Evolutionary conservation across 2,797 vertebrate genomes (phyloP).

Genomic region (Sphaeramia orbicularis): DNA sequence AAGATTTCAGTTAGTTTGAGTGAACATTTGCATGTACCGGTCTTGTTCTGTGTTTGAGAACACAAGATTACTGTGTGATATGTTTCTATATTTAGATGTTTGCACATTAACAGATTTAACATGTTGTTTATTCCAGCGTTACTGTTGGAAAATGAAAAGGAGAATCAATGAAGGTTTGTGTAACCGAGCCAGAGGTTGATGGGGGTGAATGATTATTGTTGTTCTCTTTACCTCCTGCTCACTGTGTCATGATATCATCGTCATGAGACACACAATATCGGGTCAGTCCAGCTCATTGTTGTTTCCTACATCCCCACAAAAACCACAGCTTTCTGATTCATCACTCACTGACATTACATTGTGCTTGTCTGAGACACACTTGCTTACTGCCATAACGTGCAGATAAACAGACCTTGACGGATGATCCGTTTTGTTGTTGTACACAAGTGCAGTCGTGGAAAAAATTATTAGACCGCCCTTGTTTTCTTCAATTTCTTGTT

Average conservation of each 20-base stretch:
- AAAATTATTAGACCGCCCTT: too few species aligned
- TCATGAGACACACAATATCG: slow-evolving; percentile 50
- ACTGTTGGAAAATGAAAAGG: slow-evolving; percentile 53
- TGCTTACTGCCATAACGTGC: slow-evolving; percentile 8
- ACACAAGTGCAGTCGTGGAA: too few species aligned
- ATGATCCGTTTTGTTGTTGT: slow-evolving; percentile 11
- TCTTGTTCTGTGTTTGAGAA: slow-evolving; percentile 16
- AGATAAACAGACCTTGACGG: slow-evolving; percentile 21
- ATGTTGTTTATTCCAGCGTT: slow-evolving; percentile 50
- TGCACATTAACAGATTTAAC: slow-evolving; percentile 45
- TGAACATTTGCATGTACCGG: slow-evolving; percentile 19
- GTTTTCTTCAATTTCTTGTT: too few species aligned
- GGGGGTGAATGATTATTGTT: slow-evolving; percentile 71
- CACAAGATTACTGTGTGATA: not conserved
- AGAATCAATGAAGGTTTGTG: slow-evolving; percentile 71
- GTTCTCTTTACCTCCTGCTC: slow-evolving; percentile 71
- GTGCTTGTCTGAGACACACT: slow-evolving; percentile 10
- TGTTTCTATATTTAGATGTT: slow-evolving; percentile 7
- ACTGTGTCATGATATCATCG: slow-evolving; percentile 78
- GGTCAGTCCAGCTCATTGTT: slow-evolving; percentile 44
- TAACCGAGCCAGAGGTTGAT: slow-evolving; percentile 67
- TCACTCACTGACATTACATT: slow-evolving; percentile 44
- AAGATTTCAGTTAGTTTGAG: not conserved
- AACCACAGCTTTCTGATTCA: slow-evolving; percentile 44
- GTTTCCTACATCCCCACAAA: slow-evolving; percentile 43